phyloP scores from a whole-genome alignment of 2,113 vertebrate species.

The Platycercus adscitus region DNA sequence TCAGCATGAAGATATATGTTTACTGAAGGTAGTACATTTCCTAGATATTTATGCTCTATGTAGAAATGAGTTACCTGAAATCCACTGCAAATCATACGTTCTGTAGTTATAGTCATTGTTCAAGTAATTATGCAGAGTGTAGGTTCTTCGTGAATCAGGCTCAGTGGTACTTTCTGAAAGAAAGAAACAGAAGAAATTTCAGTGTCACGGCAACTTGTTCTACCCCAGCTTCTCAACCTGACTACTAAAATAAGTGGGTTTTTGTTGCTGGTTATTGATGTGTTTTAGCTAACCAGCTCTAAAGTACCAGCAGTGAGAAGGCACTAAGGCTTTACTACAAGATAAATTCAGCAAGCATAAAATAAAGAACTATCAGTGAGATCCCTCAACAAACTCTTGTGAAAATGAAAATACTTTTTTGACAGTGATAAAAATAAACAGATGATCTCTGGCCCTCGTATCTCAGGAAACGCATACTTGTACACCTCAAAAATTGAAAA shows the following conservation, averaged over 20 bases:
- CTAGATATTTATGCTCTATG: background rate
- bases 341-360: background rate
- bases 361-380: background rate
- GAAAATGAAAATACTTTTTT: background rate
- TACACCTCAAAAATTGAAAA: background rate
- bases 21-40: background rate
- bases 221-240: background rate
- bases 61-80: constrained; percentile 75
- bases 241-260: background rate
- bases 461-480: background rate
- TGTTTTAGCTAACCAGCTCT: background rate
- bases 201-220: background rate
- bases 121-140: constrained; percentile 77
- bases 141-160: constrained; percentile 62
- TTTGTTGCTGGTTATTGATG: background rate
- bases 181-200: constrained; percentile 10
- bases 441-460: background rate
- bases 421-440: background rate
- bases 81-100: constrained; percentile 66
- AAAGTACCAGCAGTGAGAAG: background rate
- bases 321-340: background rate
- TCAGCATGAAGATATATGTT: background rate
- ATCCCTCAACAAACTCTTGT: background rate
- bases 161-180: constrained; percentile 46
- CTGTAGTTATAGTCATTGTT: constrained; percentile 58